Evolutionary conservation across 1,140 invertebrate species (phyloP).

Genomic region (Odontomachus brunneus): DNA sequence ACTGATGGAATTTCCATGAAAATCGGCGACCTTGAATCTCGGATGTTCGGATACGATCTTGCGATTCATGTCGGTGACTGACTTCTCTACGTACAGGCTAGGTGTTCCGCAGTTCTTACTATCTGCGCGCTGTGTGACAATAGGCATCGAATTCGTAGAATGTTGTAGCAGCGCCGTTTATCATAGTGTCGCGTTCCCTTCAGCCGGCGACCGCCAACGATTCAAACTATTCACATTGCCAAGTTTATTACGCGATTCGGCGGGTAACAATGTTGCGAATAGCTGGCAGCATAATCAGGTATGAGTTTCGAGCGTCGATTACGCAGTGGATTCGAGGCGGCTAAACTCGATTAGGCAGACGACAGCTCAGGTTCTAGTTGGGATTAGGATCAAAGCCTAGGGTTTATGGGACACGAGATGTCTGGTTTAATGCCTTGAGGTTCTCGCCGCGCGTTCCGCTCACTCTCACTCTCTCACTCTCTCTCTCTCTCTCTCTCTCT

Average conservation of each 20-base stretch:
- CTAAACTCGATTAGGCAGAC: constrained; percentile 68
- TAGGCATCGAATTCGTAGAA: not conserved
- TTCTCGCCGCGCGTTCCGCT: constrained; percentile 45
- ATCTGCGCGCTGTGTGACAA: not conserved
- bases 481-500: too few relatives aligned
- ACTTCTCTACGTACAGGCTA: too few relatives aligned
- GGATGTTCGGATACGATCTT: too few relatives aligned
- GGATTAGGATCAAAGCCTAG: constrained; percentile 71
- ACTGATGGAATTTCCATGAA: constrained; percentile 1
- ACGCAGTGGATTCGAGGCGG: constrained; percentile 22
- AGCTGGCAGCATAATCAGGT: constrained; percentile 56
- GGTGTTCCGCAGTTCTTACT: too few relatives aligned
- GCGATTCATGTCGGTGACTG: too few relatives aligned
- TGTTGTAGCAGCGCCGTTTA: constrained; percentile 21
- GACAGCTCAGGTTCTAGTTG: constrained; percentile 61
- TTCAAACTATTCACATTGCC: constrained; percentile 50
- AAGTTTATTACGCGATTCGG: constrained; percentile 55
- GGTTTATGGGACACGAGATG: constrained; percentile 46
- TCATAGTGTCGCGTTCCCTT: constrained; percentile 15
- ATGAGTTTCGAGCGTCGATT: constrained; percentile 64
- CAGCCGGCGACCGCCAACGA: constrained; percentile 49
- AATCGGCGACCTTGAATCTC: not conserved
- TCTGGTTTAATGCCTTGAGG: constrained; percentile 67
- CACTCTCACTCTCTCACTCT: not conserved
- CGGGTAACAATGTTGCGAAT: constrained; percentile 32